Evolutionary conservation across 1,140 invertebrate species (phyloP).

Genomic region (Drosophila sulfurigaster): DNA sequence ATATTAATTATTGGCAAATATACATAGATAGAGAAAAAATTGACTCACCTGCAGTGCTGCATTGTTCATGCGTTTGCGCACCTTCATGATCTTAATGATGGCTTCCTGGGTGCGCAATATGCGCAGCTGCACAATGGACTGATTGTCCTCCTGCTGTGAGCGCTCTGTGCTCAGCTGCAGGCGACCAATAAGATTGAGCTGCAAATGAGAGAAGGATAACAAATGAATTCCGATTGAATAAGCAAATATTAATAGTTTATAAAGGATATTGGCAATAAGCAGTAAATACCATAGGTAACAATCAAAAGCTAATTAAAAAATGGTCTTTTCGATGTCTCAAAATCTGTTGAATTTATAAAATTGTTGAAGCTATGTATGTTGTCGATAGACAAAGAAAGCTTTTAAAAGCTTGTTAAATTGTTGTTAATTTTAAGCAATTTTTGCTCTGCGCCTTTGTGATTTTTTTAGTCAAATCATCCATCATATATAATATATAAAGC

Average conservation of each 20-base stretch:
- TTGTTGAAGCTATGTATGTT: no score
- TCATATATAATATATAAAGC: no score
- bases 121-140: constrained; percentile 97
- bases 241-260: not conserved
- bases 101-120: constrained; percentile 97
- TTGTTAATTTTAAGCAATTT: no score
- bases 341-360: no score
- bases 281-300: no score
- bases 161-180: constrained; percentile 97
- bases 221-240: not conserved
- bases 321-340: no score
- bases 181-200: constrained; percentile 96
- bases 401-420: no score
- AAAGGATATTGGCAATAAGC: not conserved
- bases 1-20: not conserved
- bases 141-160: constrained; percentile 98
- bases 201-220: not conserved
- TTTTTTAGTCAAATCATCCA: no score
- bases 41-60: constrained; percentile 92
- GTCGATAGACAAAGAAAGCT: no score
- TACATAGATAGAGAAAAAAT: not conserved
- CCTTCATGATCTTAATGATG: constrained; percentile 99
- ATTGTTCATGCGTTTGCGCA: constrained; percentile 97
- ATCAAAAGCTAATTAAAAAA: no score
- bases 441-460: no score